A percentile compares a stretch with the other conserved stretches of the same genome.
These are phyloP conservation scores for Diadophis punctatus DNA, from an alignment of 2,113 vertebrate genomes.

Conservation along the genomic window DNA sequence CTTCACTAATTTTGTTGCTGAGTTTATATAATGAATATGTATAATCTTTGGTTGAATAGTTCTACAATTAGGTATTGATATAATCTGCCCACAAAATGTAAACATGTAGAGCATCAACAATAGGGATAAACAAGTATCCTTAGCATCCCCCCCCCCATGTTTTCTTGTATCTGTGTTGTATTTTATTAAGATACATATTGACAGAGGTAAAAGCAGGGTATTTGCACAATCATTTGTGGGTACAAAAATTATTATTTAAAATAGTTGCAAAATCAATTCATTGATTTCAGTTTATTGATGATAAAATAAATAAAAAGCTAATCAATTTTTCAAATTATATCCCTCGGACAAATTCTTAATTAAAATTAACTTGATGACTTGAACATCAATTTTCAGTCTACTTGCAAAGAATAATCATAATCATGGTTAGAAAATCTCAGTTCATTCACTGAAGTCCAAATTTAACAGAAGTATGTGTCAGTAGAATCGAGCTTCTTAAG, in stretches of 20 bases:
- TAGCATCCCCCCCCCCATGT: rapidly evolving
- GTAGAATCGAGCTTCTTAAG: background rate
- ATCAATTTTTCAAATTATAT: background rate
- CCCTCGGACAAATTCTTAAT: background rate
- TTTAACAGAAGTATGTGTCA: background rate
- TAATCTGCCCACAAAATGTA: background rate
- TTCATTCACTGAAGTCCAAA: background rate
- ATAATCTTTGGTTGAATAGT: background rate
- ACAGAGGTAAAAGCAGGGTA: background rate
- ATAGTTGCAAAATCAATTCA: background rate
- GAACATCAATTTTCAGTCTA: background rate
- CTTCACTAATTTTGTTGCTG: background rate
- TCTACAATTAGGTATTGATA: background rate
- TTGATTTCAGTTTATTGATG: background rate
- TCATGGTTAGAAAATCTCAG: background rate
- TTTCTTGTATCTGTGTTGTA: background rate
- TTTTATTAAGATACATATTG: background rate
- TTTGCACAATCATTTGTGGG: background rate
- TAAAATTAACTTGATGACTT: background rate
- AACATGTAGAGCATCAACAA: background rate
- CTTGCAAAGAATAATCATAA: background rate
- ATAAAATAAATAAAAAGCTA: background rate
- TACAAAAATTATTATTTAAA: background rate
- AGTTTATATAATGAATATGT: background rate
- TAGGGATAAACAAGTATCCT: background rate